phyloP scores from a whole-genome alignment of 2,888 invertebrate species.

The Poecilobothrus nobilitatus region DNA sequence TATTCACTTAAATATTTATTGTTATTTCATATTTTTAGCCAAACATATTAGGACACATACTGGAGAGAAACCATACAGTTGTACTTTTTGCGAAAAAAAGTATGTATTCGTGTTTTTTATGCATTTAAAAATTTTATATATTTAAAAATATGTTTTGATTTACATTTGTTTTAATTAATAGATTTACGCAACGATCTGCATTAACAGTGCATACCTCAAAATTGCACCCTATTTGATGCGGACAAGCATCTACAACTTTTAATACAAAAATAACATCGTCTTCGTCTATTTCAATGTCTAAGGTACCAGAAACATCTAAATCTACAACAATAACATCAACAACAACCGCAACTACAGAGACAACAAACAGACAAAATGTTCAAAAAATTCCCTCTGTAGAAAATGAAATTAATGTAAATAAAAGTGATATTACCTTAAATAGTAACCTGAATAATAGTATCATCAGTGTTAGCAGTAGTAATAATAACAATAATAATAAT shows the following conservation, averaged over 20 bases:
- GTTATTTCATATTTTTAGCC: constrained; percentile 31
- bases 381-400: not conserved
- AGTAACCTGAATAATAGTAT: constrained; percentile 3
- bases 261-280: not conserved
- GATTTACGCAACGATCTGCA: constrained; percentile 41
- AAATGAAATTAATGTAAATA: not conserved
- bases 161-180: constrained; percentile 13
- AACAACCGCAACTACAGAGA: not conserved
- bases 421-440: constrained; percentile 1
- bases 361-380: not conserved
- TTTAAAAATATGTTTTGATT: not conserved
- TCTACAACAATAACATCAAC: not conserved
- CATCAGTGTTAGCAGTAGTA: not conserved
- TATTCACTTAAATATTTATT: constrained; percentile 18
- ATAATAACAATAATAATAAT: not conserved
- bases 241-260: not conserved
- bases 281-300: not conserved
- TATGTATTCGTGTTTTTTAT: not conserved
- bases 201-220: constrained; percentile 41
- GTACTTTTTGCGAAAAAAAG: constrained; percentile 39
- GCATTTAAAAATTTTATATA: not conserved
- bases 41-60: constrained; percentile 43
- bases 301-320: not conserved
- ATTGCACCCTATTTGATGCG: constrained; percentile 32
- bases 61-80: constrained; percentile 41